Evolutionary conservation across 2,797 vertebrate species (phyloP), one percentile per base, ranked within the genome.

Genomic region (Acrossocheilus fasciatus): DNA sequence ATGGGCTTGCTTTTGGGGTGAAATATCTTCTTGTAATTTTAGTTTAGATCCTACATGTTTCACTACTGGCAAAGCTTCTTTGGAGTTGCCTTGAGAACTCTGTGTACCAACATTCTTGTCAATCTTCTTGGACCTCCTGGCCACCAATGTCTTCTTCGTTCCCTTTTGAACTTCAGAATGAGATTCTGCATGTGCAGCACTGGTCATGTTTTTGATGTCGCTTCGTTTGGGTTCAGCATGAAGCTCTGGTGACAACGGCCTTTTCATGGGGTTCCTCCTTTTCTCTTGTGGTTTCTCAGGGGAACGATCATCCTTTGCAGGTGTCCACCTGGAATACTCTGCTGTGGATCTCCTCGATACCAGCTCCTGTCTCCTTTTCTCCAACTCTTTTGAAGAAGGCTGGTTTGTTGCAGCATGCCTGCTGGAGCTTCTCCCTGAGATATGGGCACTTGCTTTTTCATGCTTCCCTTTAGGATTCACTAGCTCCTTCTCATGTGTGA

Each of bases 211-310:
- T 41, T 81, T 43, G 12, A 34, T 1, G 14, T 66, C 18, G 23
- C 15, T 81, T 43, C 6, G 68, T 34, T 90, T 90, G 17, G 80
- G 6, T 1, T 68, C 64, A 41, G 47, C 41, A n/a, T 64, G 52
- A 52, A 82, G 57, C 4, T 88, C 85, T 26, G 81, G 73, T 23
- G 34, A 66, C 36, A 83, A 59, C 4, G 64, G 66, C 14, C 88
- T 88, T 80, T 85, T 87, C 1, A 64, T 20, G 10, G 74, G 41
- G 14, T 89, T 88, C 39, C 0, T 80, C 15, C 34, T 90, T 59
- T 90, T 87, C 69, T 88, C 59, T 59, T 72, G 17, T 4, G 30
- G 86, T 68, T 92, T 66, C 45, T 86, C 43, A 14, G 76, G 72
- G 7, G 23, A 0, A 14, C 43, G 50, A 5, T 52, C 34, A 57